Conservation (phyloP, 2,113 vertebrate genomes). For the Paracanthobrama guichenoti region DNA sequence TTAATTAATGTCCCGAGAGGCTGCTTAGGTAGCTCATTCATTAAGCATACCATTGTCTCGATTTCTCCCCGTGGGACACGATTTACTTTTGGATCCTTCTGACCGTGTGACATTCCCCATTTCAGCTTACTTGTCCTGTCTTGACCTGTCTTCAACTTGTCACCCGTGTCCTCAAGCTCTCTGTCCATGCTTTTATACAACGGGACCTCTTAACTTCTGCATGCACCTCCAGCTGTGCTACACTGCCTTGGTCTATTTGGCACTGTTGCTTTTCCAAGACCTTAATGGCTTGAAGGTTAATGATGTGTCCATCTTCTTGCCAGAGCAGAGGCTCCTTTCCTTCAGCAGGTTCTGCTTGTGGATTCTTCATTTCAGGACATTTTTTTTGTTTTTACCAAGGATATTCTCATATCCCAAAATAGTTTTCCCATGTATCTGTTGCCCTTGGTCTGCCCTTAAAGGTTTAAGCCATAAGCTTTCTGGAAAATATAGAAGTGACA, state of each 20-base stretch:
- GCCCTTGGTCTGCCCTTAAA: not conserved
- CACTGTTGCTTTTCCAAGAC: not conserved
- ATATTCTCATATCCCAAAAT: not conserved
- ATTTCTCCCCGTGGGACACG: not conserved
- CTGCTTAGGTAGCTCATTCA: not conserved
- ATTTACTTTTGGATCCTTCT: not conserved
- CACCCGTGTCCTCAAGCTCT: not conserved
- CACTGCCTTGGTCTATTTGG: not conserved
- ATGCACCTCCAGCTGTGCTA: slow-evolving; percentile 5
- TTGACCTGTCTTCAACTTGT: slow-evolving; percentile 16
- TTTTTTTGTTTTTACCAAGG: not conserved
- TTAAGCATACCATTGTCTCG: not conserved
- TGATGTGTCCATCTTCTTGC: slow-evolving; percentile 11
- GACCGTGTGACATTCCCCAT: not conserved
- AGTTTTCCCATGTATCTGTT: not conserved
- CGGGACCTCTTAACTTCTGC: not conserved
- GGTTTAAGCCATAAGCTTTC: not conserved
- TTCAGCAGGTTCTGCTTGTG: not conserved
- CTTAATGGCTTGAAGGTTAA: slow-evolving; percentile 35
- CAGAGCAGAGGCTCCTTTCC: not conserved
- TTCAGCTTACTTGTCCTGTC: not conserved
- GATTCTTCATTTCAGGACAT: not conserved
- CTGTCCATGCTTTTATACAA: not conserved
- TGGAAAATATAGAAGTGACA: not conserved
- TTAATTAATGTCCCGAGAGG: not conserved